A percentile compares a stretch with the other conserved stretches of the same genome.
phyloP scores from a whole-genome alignment of 2,797 vertebrate species.

The Sebastes elongatus region DNA sequence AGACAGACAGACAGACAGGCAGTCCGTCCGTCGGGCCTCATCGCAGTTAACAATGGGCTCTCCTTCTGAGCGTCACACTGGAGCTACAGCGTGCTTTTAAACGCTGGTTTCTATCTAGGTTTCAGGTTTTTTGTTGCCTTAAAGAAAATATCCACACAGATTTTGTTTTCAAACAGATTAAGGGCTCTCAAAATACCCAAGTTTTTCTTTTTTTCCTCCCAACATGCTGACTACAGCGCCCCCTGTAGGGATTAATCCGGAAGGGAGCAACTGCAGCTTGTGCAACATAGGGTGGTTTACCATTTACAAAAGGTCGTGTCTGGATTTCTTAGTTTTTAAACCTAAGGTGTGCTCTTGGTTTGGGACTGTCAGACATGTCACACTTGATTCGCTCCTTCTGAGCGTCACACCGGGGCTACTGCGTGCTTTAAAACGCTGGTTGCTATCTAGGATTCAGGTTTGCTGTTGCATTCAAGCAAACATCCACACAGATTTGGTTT shows the following conservation, averaged over 20 bases:
- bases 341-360: not conserved
- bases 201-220: not conserved
- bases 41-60: constrained; percentile 67
- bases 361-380: not conserved
- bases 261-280: constrained; percentile 47
- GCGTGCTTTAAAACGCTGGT: not conserved
- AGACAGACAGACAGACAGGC: not conserved
- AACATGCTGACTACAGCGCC: constrained; percentile 60
- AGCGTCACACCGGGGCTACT: not conserved
- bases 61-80: not conserved
- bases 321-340: not conserved
- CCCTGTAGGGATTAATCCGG: constrained; percentile 36
- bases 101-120: not conserved
- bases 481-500: not conserved
- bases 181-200: not conserved
- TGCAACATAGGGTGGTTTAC: not conserved
- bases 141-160: not conserved
- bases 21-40: constrained; percentile 56
- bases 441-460: not conserved
- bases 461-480: not conserved
- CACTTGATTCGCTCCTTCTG: not conserved
- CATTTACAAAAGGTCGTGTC: not conserved
- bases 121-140: too few relatives aligned
- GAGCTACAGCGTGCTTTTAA: not conserved
- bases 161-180: not conserved